phyloP scores from a whole-genome alignment of 2,113 vertebrate species.

The Leptodactylus fuscus region DNA sequence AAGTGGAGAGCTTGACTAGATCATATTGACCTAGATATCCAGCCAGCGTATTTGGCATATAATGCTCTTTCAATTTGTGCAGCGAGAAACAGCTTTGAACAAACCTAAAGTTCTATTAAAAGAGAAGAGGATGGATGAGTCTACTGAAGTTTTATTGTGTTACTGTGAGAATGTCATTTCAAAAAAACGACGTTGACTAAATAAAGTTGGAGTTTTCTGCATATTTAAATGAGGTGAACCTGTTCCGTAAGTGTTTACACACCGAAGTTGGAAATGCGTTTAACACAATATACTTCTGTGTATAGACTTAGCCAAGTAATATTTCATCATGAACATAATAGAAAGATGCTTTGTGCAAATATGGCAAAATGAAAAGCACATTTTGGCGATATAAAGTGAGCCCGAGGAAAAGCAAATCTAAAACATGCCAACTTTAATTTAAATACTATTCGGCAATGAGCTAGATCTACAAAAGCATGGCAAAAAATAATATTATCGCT shows the following conservation, averaged over 20 bases:
- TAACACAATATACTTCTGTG: not conserved
- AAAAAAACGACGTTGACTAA: conserved; percentile 14
- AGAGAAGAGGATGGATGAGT: conserved; percentile 39
- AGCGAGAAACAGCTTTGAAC: conserved; percentile 21
- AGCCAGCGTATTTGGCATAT: conserved; percentile 24
- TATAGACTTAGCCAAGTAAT: conserved; percentile 3
- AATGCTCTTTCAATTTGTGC: conserved; percentile 21
- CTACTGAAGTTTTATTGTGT: conserved; percentile 20
- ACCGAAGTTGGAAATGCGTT: not conserved
- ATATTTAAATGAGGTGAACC: conserved; percentile 1
- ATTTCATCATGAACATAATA: not conserved
- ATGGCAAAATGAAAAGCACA: conserved; percentile 16
- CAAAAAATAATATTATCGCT: conserved; percentile 24
- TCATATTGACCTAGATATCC: conserved; percentile 18
- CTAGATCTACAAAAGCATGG: not conserved
- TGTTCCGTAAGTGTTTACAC: not conserved
- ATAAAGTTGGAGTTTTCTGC: conserved; percentile 5
- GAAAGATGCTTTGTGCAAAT: not conserved
- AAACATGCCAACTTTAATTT: conserved; percentile 18
- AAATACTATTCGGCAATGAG: not conserved
- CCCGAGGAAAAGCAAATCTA: not conserved
- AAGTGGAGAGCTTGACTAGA: not conserved
- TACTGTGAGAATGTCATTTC: not conserved
- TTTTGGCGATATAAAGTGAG: not conserved
- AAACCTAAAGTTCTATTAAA: conserved; percentile 35